Percentiles rank a stretch among this genome's conserved stretches.
phyloP scores from a whole-genome alignment of 2,888 invertebrate species.

The Trilocha varians region DNA sequence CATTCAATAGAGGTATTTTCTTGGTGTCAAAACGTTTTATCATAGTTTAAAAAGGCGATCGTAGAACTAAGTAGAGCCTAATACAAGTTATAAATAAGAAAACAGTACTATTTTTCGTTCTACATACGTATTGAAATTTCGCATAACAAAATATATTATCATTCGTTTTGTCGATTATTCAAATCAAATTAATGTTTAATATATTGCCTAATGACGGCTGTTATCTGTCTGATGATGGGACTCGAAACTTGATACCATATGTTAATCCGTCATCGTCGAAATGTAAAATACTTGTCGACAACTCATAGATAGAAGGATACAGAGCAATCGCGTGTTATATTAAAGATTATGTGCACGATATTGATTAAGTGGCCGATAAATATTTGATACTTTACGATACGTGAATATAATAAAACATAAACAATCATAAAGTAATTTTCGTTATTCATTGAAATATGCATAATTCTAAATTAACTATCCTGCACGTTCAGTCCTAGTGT shows the following conservation, averaged over 20 bases:
- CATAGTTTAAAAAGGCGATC: no score
- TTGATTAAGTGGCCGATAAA: slow-evolving; percentile 20
- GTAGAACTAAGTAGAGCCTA: no score
- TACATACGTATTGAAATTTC: no score
- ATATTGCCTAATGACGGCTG: slow-evolving; percentile 18
- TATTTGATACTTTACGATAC: neutral
- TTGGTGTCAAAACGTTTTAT: no score
- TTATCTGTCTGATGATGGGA: slow-evolving; percentile 15
- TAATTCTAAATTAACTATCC: no score
- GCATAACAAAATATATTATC: no score
- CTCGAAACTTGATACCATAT: slow-evolving; percentile 19
- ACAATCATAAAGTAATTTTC: neutral
- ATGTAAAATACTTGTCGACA: slow-evolving; percentile 52
- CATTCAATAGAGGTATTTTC: no score
- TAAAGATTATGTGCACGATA: slow-evolving; percentile 23
- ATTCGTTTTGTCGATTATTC: slow-evolving; percentile 4
- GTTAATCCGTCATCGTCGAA: slow-evolving; percentile 39
- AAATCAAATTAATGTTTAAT: slow-evolving; percentile 16
- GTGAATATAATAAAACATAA: neutral
- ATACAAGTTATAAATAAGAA: no score
- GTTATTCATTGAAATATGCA: no score
- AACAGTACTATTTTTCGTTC: no score
- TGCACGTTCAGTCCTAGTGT: no score
- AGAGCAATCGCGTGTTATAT: slow-evolving; percentile 18
- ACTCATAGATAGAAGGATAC: slow-evolving; percentile 32